Evolutionary conservation across 2,797 vertebrate genomes (phyloP).

Genomic region (Phoeniculus purpureus): DNA sequence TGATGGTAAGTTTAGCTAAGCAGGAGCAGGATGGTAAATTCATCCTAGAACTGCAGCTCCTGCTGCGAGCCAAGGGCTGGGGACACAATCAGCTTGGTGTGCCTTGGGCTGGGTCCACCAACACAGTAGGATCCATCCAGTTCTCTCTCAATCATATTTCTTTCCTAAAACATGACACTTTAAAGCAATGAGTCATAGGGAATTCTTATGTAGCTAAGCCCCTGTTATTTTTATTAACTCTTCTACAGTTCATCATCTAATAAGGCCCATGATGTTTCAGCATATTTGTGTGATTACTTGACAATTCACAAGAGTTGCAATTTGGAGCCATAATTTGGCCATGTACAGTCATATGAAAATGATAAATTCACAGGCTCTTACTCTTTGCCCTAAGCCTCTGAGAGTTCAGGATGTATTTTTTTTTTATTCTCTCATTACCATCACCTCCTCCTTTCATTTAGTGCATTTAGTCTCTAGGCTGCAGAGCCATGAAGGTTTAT

Average conservation of each 20-base stretch:
- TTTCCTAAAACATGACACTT: not conserved
- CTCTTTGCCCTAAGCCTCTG: constrained; percentile 12
- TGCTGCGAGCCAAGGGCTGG: not conserved
- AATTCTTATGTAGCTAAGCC: not conserved
- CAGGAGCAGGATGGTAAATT: not conserved
- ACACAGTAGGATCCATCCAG: not conserved
- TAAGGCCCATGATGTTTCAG: not conserved
- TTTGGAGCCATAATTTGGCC: constrained; percentile 1
- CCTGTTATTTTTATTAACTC: constrained; percentile 11
- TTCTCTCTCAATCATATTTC: not conserved
- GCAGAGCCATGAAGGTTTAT: not conserved
- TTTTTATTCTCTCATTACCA: not conserved
- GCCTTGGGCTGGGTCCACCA: not conserved
- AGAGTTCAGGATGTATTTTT: not conserved
- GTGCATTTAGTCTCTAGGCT: not conserved
- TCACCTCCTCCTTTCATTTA: not conserved
- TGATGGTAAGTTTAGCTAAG: accelerated
- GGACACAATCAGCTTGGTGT: not conserved
- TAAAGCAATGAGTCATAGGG: not conserved
- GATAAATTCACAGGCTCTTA: constrained; percentile 12
- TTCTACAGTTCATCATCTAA: not conserved
- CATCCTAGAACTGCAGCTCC: not conserved
- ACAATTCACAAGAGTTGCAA: not conserved
- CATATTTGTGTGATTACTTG: not conserved
- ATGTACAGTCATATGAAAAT: constrained; percentile 1